These are phyloP conservation scores for Tokudaia tokunoshimensis DNA, from an alignment of 2,797 vertebrate genomes.

Conservation along the genomic window DNA sequence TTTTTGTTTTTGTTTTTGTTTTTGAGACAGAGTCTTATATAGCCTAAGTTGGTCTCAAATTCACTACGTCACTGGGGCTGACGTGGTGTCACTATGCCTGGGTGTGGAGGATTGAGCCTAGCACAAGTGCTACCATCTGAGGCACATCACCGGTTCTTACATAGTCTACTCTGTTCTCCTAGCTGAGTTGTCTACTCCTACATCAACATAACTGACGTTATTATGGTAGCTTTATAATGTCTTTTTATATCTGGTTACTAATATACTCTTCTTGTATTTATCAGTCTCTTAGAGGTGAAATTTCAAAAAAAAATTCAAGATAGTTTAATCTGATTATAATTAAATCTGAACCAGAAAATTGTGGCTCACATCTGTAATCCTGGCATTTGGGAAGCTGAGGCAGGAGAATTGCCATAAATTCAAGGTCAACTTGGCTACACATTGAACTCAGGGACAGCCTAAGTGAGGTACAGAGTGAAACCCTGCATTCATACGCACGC, in stretches of 20 bases:
- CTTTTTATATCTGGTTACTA: constrained; percentile 21
- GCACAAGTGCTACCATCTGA: background rate
- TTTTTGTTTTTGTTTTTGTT: background rate
- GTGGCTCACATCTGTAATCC: background rate
- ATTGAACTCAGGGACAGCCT: background rate
- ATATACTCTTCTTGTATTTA: constrained; percentile 10
- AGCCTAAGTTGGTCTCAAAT: background rate
- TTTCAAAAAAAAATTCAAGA: background rate
- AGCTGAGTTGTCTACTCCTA: background rate
- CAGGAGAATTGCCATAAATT: background rate
- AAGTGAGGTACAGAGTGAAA: background rate
- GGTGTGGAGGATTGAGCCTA: background rate
- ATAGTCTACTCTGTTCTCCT: background rate
- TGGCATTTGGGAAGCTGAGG: background rate
- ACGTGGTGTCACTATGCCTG: background rate
- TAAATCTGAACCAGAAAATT: background rate
- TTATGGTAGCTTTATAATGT: background rate
- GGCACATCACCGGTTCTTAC: background rate
- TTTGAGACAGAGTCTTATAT: background rate
- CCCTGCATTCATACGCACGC: background rate
- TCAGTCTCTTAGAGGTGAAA: background rate
- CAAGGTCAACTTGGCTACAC: background rate
- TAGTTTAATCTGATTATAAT: constrained; percentile 30
- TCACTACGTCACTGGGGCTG: background rate
- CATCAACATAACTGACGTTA: background rate